These are phyloP conservation scores for Stramonita haemastoma DNA, from an alignment of 2,888 invertebrate genomes.

Conservation along the genomic window DNA sequence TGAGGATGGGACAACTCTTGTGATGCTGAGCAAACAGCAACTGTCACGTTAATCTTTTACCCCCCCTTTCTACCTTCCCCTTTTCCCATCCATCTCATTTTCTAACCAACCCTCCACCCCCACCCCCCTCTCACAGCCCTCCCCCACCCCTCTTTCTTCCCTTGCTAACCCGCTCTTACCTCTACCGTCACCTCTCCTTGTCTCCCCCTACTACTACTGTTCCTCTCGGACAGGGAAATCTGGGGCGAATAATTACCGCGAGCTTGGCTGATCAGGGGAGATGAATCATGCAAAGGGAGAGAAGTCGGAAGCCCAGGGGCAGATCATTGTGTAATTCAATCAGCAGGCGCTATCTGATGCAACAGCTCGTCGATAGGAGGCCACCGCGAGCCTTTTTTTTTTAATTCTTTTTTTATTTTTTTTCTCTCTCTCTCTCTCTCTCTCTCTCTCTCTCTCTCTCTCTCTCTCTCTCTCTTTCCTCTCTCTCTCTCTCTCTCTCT, in stretches of 20 bases:
- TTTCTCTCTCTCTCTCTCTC: neutral
- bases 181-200: neutral
- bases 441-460: no score
- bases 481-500: neutral
- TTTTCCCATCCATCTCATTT: neutral
- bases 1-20: neutral
- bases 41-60: neutral
- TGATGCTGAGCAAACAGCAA: slow-evolving; percentile 1
- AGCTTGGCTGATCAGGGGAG: slow-evolving; percentile 20
- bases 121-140: neutral
- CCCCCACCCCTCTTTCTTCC: neutral
- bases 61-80: no score
- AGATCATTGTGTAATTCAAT: slow-evolving; percentile 29
- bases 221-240: neutral
- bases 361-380: slow-evolving; percentile 8
- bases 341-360: neutral
- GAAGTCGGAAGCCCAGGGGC: slow-evolving; percentile 22
- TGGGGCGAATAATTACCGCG: slow-evolving; percentile 14
- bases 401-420: neutral
- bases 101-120: neutral
- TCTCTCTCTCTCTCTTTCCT: neutral
- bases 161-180: neutral
- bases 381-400: neutral
- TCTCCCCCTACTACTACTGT: neutral
- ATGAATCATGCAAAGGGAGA: slow-evolving; percentile 29